Conservation (phyloP, 2,888 invertebrate genomes). For the Ashinkailepas kermadecensis region DNA sequence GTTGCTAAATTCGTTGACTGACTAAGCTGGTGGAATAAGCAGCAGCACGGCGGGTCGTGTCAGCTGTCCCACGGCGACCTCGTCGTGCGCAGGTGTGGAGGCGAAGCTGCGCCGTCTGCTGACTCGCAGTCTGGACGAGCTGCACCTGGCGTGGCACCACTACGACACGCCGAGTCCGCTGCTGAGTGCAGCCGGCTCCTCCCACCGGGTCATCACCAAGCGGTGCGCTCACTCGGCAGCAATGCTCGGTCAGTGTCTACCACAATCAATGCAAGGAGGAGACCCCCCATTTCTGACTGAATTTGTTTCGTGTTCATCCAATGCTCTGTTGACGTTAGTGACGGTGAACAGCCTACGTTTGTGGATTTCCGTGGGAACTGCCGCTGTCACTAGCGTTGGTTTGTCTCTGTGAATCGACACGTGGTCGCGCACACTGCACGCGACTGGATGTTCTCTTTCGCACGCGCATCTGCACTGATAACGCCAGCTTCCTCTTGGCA, state of each 20-base stretch:
- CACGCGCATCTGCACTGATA: too few species aligned
- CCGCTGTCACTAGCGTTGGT: too few species aligned
- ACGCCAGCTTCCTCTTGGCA: too few species aligned
- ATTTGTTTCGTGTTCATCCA: background rate
- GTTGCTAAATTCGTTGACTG: background rate
- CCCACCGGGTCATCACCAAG: conserved; percentile 6
- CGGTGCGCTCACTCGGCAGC: conserved; percentile 16
- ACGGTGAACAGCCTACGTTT: too few species aligned
- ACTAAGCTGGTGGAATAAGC: background rate
- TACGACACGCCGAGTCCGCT: background rate
- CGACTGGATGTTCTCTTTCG: too few species aligned
- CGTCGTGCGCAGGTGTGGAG: conserved; percentile 60
- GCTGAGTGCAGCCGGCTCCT: background rate
- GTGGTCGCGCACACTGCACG: too few species aligned
- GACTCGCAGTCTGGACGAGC: background rate
- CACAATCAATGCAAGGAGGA: background rate
- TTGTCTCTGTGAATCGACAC: too few species aligned
- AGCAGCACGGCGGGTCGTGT: background rate
- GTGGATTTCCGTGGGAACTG: too few species aligned
- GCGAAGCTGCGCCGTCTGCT: background rate
- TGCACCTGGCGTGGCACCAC: background rate
- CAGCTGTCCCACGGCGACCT: too few species aligned
- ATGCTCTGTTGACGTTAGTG: background rate
- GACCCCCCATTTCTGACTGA: too few species aligned
- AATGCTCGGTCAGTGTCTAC: background rate